Evolutionary conservation across 2,888 invertebrate species (phyloP), one percentile per base, ranked within the genome.

Genomic region (Ectobius pallidus): DNA sequence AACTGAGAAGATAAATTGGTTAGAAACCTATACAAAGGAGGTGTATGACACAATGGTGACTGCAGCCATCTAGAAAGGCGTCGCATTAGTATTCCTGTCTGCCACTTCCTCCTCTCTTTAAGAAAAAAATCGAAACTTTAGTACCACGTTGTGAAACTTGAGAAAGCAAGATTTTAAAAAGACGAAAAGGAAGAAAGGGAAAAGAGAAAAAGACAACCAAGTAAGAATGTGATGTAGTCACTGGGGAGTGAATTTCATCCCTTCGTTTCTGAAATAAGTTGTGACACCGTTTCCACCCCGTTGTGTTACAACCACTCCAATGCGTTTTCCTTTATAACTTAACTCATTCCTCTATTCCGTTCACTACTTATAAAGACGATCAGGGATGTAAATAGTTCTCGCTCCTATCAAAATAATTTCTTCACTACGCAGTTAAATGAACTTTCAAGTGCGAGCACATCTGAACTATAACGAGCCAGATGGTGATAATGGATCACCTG

Each of bases 271-370:
- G 65, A 65, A 65, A 65, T 65, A 65, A 65, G 65, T 65, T 65
- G 65, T 65, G 65, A 65, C 65, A 65, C 46, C 65, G 30, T 65
- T 65, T 65, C 65, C 65, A 65, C 65, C 65, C 63, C 52, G n/a
- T 16, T 30, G 58, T 58, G 58, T 58, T 58, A 58, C 58, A 58
- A 58, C 32, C 58, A 58, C 58, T 32, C 58, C 58, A n/a, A 3
- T 58, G 58, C 58, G n/a, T 34, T 34, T 34, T 30, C 58, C 58
- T 58, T 58, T 62, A 62, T 39, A 62, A 22, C 46, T 44, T 46
- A n/a, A n/a, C 65, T 65, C 46, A 65, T 65, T 65, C 65, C 20
- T 44, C 44, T 32, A 44, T 39, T 27, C 42, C n/a, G 3, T 44
- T 42, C 44, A 25, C 16, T 46, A 30, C 32, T n/a, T 30, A 30